Conservation (phyloP, 2,888 invertebrate species). For the Drosophila silvestris region DNA sequence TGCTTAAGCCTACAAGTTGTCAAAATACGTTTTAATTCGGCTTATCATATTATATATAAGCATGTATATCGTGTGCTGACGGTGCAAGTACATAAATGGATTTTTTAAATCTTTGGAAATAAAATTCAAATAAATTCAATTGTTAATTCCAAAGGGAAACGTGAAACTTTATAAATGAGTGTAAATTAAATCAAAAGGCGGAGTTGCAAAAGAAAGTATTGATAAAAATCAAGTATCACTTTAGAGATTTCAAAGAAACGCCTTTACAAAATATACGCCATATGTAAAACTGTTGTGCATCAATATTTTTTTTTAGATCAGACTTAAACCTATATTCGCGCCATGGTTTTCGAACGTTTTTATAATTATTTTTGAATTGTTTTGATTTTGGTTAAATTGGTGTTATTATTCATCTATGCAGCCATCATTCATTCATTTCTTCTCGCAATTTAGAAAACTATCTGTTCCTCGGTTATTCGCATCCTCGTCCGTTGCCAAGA, state of each 20-base stretch:
- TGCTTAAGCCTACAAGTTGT: constrained; percentile 55
- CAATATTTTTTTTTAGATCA: constrained; percentile 31
- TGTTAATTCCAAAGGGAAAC: background rate
- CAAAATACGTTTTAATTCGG: constrained; percentile 41
- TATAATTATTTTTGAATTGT: constrained; percentile 25
- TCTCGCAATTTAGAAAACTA: constrained; percentile 53
- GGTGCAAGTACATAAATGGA: constrained; percentile 9
- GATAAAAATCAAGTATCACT: background rate
- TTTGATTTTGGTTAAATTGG: constrained; percentile 64
- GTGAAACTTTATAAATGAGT: background rate
- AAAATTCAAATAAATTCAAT: background rate
- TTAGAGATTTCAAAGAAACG: background rate
- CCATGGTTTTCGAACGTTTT: constrained; percentile 27
- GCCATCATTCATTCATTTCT: constrained; percentile 50
- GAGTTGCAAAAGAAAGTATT: background rate
- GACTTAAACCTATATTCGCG: constrained; percentile 58
- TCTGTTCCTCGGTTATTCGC: constrained; percentile 33
- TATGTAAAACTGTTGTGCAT: constrained; percentile 34
- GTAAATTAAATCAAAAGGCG: background rate
- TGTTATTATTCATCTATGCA: constrained; percentile 26
- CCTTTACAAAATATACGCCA: background rate
- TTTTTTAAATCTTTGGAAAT: background rate
- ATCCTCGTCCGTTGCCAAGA: constrained; percentile 50
- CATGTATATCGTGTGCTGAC: constrained; percentile 38
- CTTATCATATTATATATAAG: background rate